Conservation (phyloP, 2,888 invertebrate genomes). For the Achlya flavicornis region DNA sequence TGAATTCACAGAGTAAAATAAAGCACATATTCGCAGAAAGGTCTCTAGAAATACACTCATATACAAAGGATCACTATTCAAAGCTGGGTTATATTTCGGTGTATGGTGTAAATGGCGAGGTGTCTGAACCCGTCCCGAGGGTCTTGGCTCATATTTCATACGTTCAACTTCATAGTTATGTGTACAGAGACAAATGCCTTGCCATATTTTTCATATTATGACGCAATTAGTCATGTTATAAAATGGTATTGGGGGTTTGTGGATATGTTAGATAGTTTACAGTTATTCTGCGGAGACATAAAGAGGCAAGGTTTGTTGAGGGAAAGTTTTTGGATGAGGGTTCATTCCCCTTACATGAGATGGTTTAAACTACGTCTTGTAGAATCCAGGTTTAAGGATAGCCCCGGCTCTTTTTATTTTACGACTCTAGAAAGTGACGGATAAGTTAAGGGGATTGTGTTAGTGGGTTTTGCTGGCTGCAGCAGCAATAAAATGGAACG, state of each 20-base stretch:
- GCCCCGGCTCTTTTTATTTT: too few species aligned
- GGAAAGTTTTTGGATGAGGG: too few species aligned
- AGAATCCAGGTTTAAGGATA: too few species aligned
- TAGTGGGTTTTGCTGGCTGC: too few species aligned
- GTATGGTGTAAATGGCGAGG: neutral
- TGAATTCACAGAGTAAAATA: neutral
- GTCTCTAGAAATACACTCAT: slow-evolving; percentile 1
- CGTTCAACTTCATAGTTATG: slow-evolving; percentile 1
- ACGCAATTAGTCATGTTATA: neutral
- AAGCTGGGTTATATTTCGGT: slow-evolving; percentile 3
- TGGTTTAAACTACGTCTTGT: too few species aligned
- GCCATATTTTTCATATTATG: slow-evolving; percentile 4
- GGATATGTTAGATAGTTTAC: too few species aligned
- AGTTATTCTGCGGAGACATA: too few species aligned
- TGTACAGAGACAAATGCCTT: neutral
- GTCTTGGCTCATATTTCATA: neutral
- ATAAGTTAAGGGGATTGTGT: too few species aligned
- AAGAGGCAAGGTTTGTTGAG: too few species aligned
- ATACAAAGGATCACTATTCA: slow-evolving; percentile 7
- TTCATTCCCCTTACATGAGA: too few species aligned
- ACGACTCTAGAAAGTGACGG: too few species aligned
- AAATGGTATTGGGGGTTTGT: neutral
- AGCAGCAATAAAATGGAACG: too few species aligned
- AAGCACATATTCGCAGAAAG: slow-evolving; percentile 4
- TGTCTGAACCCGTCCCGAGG: slow-evolving; percentile 4